A percentile compares a stretch with the other conserved stretches of the same genome.
Evolutionary conservation across 1,140 invertebrate species (phyloP).

Genomic region (Littorina saxatilis): DNA sequence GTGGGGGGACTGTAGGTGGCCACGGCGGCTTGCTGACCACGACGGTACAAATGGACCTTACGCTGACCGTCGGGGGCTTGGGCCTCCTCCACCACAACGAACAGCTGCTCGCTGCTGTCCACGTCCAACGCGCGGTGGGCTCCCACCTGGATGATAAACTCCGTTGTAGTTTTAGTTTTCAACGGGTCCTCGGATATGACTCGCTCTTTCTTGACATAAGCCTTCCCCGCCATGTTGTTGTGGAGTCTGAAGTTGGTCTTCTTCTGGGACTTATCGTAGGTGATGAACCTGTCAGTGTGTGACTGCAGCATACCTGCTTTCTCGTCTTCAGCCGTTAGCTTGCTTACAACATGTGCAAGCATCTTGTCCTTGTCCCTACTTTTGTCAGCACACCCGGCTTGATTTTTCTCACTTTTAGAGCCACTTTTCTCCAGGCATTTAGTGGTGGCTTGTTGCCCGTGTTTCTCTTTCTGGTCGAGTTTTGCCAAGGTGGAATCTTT

Average conservation of each 20-base stretch:
- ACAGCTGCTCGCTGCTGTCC: background rate
- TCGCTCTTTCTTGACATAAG: background rate
- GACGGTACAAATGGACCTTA: background rate
- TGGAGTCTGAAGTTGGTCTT: background rate
- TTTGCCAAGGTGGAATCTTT: background rate
- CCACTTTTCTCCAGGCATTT: too few species aligned
- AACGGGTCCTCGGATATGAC: background rate
- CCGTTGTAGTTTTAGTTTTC: background rate
- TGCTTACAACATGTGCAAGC: too few species aligned
- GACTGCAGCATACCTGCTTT: too few species aligned
- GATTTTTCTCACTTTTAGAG: too few species aligned
- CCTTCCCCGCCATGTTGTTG: background rate
- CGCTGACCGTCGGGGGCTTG: background rate
- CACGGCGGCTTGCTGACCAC: background rate
- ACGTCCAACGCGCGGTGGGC: background rate
- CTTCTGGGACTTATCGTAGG: background rate
- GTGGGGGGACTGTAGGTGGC: background rate
- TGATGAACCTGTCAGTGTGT: background rate
- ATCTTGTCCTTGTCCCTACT: background rate
- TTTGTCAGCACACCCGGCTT: too few species aligned
- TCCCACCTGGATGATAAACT: background rate
- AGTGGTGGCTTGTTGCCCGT: too few species aligned
- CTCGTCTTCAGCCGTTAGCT: too few species aligned
- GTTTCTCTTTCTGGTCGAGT: too few species aligned
- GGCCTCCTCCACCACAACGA: background rate